Base-by-base conservation (phyloP, 1,140 invertebrate genomes). In the Neomicropteryx cornuta region DNA sequence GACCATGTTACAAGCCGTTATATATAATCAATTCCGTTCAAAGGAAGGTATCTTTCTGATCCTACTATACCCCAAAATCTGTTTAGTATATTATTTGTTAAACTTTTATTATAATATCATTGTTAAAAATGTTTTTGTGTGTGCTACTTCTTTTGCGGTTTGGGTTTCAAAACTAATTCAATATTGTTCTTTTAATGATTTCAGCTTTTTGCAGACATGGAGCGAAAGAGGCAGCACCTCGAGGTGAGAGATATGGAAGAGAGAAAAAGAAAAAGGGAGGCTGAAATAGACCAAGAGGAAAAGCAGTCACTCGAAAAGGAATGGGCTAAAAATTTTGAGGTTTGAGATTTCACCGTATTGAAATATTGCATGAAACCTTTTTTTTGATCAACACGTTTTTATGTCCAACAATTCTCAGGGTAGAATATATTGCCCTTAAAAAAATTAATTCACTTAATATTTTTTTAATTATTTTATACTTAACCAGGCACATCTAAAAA, bases 261-360 rank as follows among this genome's bases (percentile, higher is more conserved):
- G 56, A 75, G 90, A 33, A 97, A 97, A 64, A 65, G 94, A 34
- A 97, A 97, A 68, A 73, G 92, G 20, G 92, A 97, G 68, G 79
- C 87, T 28, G 93, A 97, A 72, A 81, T 92, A 33, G 84, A 89
- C 41, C 87, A 87, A 39, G 91, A 95, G 63, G 89, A 94, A 52
- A 82, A 84, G 51, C 76, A 81, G 39, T 87, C 89, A 36, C 61
- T 85, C 33, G 85, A 95, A 52, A 85, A 88, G 50, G 92, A 97
- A 63, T 97, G 93, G 92, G 84, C 94, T 43, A 91, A 94, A 55
- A 98, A 97, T 70, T 98, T 94, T 73, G 94, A 98, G 68, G 85
- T 85, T 56, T 60, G 45, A 33, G n/a, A n/a, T n/a, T n/a, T n/a
- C 20, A 6, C 6, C 6, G n/a, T n/a, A 27, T 27, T 6, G 6